These are phyloP conservation scores for Oscheius onirici DNA, from an alignment of 2,888 invertebrate species.

Conservation along the genomic window DNA sequence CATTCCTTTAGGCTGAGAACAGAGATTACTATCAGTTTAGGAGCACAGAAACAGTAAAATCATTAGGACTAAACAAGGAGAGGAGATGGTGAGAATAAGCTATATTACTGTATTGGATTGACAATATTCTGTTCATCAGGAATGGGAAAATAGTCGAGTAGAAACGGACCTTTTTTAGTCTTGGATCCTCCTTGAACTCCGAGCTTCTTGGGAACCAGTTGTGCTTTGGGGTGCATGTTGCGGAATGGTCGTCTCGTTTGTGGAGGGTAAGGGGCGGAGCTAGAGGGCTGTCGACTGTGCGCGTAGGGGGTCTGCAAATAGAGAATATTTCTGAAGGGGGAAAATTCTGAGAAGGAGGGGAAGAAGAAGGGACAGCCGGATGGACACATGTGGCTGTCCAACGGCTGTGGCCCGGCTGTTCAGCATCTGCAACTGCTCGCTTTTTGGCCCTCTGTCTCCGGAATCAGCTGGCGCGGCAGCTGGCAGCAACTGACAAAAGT, in stretches of 20 bases:
- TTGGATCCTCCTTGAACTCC: slow-evolving; percentile 25
- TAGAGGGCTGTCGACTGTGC: not conserved
- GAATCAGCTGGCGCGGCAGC: slow-evolving; percentile 31
- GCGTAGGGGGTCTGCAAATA: not conserved
- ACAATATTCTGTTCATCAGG: not conserved
- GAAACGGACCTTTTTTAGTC: slow-evolving; percentile 25
- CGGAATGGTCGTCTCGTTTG: slow-evolving; percentile 19
- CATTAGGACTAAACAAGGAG: no score
- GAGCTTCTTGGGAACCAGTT: slow-evolving; percentile 19
- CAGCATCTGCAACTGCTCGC: slow-evolving; percentile 32
- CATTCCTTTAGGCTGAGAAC: not conserved
- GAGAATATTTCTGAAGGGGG: not conserved
- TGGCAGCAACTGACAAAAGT: slow-evolving; percentile 29
- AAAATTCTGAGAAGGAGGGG: not conserved
- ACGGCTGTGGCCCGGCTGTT: slow-evolving; percentile 21
- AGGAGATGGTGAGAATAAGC: no score
- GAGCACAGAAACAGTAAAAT: no score
- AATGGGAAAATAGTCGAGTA: not conserved
- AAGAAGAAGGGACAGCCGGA: slow-evolving; percentile 26
- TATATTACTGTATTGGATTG: not conserved
- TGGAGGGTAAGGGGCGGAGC: slow-evolving; percentile 8
- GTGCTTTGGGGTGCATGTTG: slow-evolving; percentile 32
- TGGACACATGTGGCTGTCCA: slow-evolving; percentile 13
- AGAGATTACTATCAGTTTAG: not conserved
- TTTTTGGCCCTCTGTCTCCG: slow-evolving; percentile 27